phyloP scores from a whole-genome alignment of 2,797 vertebrate species.

The Clarias laeviceps region DNA sequence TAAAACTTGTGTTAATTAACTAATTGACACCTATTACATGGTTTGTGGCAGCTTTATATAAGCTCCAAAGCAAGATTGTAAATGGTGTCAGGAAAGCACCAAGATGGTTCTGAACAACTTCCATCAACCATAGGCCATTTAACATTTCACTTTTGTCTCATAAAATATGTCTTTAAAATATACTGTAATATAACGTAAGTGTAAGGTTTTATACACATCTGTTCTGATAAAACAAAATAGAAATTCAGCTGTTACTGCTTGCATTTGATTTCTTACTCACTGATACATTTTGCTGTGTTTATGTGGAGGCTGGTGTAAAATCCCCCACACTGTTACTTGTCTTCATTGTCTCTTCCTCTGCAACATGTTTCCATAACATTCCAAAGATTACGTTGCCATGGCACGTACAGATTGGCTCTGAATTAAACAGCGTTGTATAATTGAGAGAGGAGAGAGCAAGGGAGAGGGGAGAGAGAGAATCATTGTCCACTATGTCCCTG shows the following conservation, averaged over 20 bases:
- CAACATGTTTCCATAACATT: slow-evolving; percentile 36
- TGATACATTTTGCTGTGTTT: slow-evolving; percentile 18
- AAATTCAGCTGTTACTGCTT: slow-evolving; percentile 11
- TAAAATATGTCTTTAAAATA: background rate
- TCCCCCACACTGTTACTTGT: slow-evolving; percentile 17
- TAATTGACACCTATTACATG: background rate
- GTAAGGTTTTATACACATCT: background rate
- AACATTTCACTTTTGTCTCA: background rate
- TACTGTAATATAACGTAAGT: background rate
- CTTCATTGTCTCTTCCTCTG: slow-evolving; percentile 21
- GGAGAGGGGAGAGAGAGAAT: background rate
- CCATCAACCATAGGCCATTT: background rate
- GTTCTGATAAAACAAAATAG: background rate
- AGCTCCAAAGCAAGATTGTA: background rate
- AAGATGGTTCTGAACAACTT: too few relatives aligned
- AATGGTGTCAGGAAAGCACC: background rate
- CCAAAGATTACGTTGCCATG: slow-evolving; percentile 37
- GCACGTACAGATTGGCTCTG: background rate
- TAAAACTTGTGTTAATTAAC: too few relatives aligned
- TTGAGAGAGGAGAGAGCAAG: slow-evolving; percentile 1
- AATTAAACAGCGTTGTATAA: background rate
- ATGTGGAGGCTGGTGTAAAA: slow-evolving; percentile 20
- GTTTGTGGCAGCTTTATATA: background rate
- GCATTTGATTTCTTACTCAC: slow-evolving; percentile 5
- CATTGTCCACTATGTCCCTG: slow-evolving; percentile 18